Base-by-base conservation (phyloP, 2,888 invertebrate genomes). In the Blastobasis adustella region DNA sequence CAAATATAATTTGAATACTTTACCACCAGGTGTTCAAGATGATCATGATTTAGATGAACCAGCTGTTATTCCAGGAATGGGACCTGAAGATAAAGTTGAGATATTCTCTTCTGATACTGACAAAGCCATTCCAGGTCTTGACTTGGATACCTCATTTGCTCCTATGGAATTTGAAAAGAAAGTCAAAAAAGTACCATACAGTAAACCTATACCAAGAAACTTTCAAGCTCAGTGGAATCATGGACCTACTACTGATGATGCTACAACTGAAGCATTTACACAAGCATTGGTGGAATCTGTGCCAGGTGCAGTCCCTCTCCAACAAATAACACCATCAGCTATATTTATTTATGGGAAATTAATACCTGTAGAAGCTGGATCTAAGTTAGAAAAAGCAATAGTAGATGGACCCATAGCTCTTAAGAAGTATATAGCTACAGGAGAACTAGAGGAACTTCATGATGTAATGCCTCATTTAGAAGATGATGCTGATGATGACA, bases 201-300 rank as follows among this genome's bases (percentile, higher is more conserved):
- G 97, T 65, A 97, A 98, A 79, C 98, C 98, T 10, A 98, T 98
- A 76, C 98, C 98, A 4, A 93, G 96, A 66, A 96, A 97, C 71
- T 98, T 98, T 88, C 97, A 98, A 85, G 96, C 96, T n/a, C 96
- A 97, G 62, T 98, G 98, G 98, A 96, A 96, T 67, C 95, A 95
- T 73, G 93, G 93, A 50, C 81, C 84, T 39, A 89, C 91, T 47
- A 82, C 88, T 41, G 86, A 89, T 55, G 91, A 91, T 54, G 73
- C 79, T 54, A 67, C 81, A 49, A 71, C 76, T 55, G 94, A 94
- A 67, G 91, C 93, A 57, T 83, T 94, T 52, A 90, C 92, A 65
- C 94, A 94, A 73, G 91, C 93, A 46, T 91, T 94, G 57, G 91
- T 89, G 45, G 93, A 94, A 76, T 93, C 94, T 61, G 93, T 94